phyloP scores from a whole-genome alignment of 2,888 invertebrate species.

The Cyrtodaria siliqua region DNA sequence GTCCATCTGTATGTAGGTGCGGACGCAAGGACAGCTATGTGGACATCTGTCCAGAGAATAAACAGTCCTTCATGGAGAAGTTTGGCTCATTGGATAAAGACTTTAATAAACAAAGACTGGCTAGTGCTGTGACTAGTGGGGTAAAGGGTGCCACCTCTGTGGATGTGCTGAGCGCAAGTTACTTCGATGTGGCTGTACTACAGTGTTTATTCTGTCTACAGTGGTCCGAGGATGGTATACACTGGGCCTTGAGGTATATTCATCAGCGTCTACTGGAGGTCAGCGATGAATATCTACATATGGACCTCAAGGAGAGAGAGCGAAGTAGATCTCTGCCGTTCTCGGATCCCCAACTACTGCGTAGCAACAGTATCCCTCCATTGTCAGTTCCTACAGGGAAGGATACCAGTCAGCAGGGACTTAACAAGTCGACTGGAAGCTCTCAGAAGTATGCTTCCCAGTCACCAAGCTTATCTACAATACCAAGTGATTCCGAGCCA shows the following conservation, averaged over 20 bases:
- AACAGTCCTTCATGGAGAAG: constrained; percentile 70
- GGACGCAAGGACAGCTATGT: constrained; percentile 78
- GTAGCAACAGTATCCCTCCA: constrained; percentile 57
- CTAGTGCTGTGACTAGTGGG: constrained; percentile 81
- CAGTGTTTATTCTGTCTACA: constrained; percentile 97
- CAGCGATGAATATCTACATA: constrained; percentile 92
- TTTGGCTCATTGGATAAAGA: constrained; percentile 89
- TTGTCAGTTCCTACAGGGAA: constrained; percentile 35
- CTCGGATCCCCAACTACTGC: constrained; percentile 74
- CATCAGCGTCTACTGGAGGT: constrained; percentile 92
- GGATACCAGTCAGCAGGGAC: constrained; percentile 18
- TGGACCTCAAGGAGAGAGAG: constrained; percentile 91
- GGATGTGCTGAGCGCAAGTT: constrained; percentile 90
- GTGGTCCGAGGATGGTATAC: constrained; percentile 99
- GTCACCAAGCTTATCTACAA: constrained; percentile 66
- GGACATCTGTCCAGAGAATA: constrained; percentile 73
- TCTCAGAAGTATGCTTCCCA: constrained; percentile 56
- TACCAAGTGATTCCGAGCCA: constrained; percentile 67
- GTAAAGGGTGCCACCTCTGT: constrained; percentile 69
- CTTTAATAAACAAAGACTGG: constrained; percentile 89
- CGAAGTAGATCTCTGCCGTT: constrained; percentile 95
- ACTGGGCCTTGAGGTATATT: constrained; percentile 93
- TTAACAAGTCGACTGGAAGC: constrained; percentile 28
- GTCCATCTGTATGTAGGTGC: constrained; percentile 72
- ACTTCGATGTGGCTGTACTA: constrained; percentile 97